phyloP scores from a whole-genome alignment of 2,888 invertebrate genomes.

The Mesopsocus fuscifrons region DNA sequence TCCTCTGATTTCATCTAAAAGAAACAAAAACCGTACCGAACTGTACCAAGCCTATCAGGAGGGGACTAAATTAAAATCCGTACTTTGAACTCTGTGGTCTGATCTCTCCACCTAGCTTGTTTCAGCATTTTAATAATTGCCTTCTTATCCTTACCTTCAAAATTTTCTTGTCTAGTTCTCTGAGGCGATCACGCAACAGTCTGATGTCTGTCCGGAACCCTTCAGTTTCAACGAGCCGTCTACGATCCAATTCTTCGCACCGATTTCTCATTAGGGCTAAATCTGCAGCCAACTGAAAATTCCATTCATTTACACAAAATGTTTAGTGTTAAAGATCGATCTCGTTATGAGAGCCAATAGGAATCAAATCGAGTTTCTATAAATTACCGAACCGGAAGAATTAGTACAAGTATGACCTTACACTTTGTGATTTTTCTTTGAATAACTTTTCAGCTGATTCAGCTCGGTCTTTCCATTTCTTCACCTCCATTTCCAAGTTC shows the following conservation, averaged over 20 bases:
- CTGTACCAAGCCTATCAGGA: too few species aligned
- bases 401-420: too few species aligned
- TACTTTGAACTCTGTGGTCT: not conserved
- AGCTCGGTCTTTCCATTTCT: not conserved
- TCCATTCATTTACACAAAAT: too few species aligned
- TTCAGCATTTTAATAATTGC: not conserved
- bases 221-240: constrained; percentile 26
- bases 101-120: not conserved
- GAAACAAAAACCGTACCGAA: not conserved
- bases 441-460: not conserved
- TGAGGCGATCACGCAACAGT: constrained; percentile 22
- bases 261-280: constrained; percentile 24
- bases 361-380: too few species aligned
- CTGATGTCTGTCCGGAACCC: constrained; percentile 27
- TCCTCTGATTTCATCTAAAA: not conserved
- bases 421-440: not conserved
- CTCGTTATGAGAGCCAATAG: too few species aligned
- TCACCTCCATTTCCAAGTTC: not conserved
- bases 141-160: constrained; percentile 3
- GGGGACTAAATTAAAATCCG: too few species aligned
- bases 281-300: constrained; percentile 20
- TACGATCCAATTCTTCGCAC: constrained; percentile 24
- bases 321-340: too few species aligned
- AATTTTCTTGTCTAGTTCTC: constrained; percentile 21
- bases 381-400: too few species aligned